A percentile compares a stretch with the other conserved stretches of the same genome.
Conservation (phyloP, 2,797 vertebrate species). For the Gallinago stenura region DNA sequence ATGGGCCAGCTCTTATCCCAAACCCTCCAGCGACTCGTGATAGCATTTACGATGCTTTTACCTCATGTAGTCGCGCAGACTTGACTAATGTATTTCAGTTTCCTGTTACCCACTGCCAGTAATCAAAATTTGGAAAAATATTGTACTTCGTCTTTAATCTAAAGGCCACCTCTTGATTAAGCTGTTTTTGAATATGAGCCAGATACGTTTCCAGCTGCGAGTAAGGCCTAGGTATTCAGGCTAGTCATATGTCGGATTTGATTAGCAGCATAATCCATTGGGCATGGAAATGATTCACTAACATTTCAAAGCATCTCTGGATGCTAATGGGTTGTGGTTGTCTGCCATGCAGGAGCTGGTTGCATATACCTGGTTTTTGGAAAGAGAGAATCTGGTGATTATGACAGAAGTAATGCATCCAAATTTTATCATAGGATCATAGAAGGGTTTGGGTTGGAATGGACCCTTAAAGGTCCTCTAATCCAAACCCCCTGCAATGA, state of each 20-base stretch:
- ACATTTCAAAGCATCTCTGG: constrained; percentile 4
- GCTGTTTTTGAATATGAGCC: background rate
- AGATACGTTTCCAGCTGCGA: background rate
- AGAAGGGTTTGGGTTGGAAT: background rate
- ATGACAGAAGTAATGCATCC: background rate
- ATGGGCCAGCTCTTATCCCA: background rate
- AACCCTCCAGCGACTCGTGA: background rate
- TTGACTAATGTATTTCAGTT: background rate
- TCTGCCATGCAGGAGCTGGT: background rate
- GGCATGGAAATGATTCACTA: constrained; percentile 11
- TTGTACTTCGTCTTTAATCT: background rate
- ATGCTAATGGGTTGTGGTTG: background rate
- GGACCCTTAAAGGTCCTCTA: background rate
- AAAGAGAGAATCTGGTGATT: background rate
- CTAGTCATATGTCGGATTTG: constrained; percentile 6
- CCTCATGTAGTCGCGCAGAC: rapidly evolving
- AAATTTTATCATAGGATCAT: background rate
- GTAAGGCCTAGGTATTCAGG: background rate
- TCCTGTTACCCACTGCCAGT: background rate
- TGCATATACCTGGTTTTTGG: background rate
- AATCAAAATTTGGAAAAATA: background rate
- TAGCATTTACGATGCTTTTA: background rate
- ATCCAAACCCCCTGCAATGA: background rate
- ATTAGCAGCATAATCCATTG: constrained; percentile 7
- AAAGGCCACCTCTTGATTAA: background rate